Base-by-base conservation (phyloP, 2,113 vertebrate species). In the Ptychochromis oligacanthus region DNA sequence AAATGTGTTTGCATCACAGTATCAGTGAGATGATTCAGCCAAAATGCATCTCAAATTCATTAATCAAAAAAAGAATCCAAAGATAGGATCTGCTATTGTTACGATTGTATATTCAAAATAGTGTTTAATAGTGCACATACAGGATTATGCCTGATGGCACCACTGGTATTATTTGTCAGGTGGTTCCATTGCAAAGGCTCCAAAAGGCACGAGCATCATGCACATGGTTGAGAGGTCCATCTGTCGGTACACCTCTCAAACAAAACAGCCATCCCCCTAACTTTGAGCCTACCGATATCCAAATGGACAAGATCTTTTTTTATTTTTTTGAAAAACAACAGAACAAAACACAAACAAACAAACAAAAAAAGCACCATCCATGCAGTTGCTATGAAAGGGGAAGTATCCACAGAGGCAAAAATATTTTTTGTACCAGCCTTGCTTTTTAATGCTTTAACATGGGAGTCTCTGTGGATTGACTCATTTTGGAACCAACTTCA, bases 1-100 rank as follows among this genome's bases (percentile, higher is more conserved):
- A 65, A 43, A 26, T 43, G 22, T 65, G 62, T 65, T 65, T 17
- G 62, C n/a, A 65, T 65, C 62, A 65, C 62, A 65, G n/a, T n/a
- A 2, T 4, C 38, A 15, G 15, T 49, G 46, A 17, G 62, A 65
- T 65, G 38, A 65, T 43, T 24, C 62, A 40, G 61, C 40, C 62
- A 17, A 38, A 43, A 22, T 4, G n/a, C 38, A 43, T 1, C 24
- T 43, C 38, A 65, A 43, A 65, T 36, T 24, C 62, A 65, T 65
- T 43, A 65, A 8, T 38, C 22, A 40, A 40, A 40, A 11, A 40
- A 4, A 40, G 10, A 40, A 40, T 10, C 11, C 11, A 4, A 40
- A 40, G 24, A 28, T 28, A 49, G 6, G 40, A 70, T 49, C 24
- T 49, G 15, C 43, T 49, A 28, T 49, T 0, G 65, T 24, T 28